Evolutionary conservation across 2,888 invertebrate genomes (phyloP).

Genomic region (Oscheius myriophilus): DNA sequence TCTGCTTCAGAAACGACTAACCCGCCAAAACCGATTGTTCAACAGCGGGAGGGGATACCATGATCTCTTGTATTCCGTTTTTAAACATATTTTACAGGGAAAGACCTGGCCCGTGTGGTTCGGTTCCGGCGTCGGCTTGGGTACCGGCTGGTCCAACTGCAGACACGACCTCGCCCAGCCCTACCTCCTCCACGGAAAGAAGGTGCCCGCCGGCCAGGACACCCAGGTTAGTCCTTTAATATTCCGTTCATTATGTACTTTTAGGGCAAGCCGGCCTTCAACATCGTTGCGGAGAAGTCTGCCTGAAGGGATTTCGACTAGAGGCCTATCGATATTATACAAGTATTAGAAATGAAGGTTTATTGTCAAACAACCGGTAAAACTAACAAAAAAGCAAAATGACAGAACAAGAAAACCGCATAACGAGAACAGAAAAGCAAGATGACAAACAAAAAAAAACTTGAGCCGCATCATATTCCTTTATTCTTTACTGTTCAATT

Average conservation of each 20-base stretch:
- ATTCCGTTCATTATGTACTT: not conserved
- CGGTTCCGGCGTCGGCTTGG: conserved; percentile 88
- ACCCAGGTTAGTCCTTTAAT: conserved; percentile 34
- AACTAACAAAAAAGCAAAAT: too few species aligned
- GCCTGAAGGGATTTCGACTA: not conserved
- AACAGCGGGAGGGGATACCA: not conserved
- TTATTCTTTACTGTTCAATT: too few species aligned
- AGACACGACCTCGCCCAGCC: conserved; percentile 77
- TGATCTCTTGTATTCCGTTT: not conserved
- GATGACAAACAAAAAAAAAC: too few species aligned
- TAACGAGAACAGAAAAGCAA: too few species aligned
- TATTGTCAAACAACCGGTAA: too few species aligned
- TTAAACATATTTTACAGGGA: conserved; percentile 73
- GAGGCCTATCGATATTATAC: too few species aligned
- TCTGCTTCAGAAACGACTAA: too few species aligned
- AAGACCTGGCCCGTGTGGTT: conserved; percentile 87
- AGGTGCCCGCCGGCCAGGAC: conserved; percentile 65
- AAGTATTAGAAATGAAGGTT: too few species aligned
- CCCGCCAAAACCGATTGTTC: too few species aligned
- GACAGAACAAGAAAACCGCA: too few species aligned
- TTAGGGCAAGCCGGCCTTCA: conserved; percentile 54
- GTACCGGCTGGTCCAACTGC: conserved; percentile 89
- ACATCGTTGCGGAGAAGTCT: conserved; percentile 48
- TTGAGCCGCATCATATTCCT: too few species aligned
- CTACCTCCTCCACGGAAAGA: conserved; percentile 70